These are phyloP conservation scores for Tiliacea citrago DNA, from an alignment of 2,888 invertebrate genomes.

Conservation along the genomic window DNA sequence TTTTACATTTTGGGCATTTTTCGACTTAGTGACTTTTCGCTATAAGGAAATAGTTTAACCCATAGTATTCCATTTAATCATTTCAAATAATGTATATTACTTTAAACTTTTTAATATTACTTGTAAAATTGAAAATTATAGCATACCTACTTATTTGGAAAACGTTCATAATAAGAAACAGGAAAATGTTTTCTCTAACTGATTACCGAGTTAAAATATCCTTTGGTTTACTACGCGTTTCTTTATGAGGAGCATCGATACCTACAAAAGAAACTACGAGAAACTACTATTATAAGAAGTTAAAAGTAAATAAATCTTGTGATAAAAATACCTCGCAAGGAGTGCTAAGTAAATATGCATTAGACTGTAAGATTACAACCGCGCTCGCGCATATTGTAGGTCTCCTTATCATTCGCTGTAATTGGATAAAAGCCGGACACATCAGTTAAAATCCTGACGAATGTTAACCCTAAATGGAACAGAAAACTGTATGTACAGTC, in stretches of 20 bases:
- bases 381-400: slow-evolving; percentile 19
- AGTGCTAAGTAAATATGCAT: slow-evolving; percentile 50
- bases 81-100: neutral
- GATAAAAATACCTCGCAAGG: slow-evolving; percentile 37
- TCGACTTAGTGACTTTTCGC: too few species aligned
- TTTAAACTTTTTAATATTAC: too few species aligned
- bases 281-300: slow-evolving; percentile 11
- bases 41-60: neutral
- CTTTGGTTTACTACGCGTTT: neutral
- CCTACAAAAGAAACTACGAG: too few species aligned
- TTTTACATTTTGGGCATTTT: too few species aligned
- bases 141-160: neutral
- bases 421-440: slow-evolving; percentile 47
- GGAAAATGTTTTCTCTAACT: neutral
- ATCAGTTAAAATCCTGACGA: slow-evolving; percentile 36
- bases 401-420: slow-evolving; percentile 13
- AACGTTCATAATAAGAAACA: neutral
- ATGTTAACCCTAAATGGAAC: slow-evolving; percentile 23
- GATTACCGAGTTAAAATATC: neutral
- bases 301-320: slow-evolving; percentile 42
- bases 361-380: slow-evolving; percentile 33
- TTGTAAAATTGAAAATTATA: too few species aligned
- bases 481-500: slow-evolving; percentile 12
- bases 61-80: neutral
- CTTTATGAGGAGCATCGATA: neutral